Evolutionary conservation across 2,797 vertebrate species (phyloP).

Genomic region (Uromys caudimaculatus): DNA sequence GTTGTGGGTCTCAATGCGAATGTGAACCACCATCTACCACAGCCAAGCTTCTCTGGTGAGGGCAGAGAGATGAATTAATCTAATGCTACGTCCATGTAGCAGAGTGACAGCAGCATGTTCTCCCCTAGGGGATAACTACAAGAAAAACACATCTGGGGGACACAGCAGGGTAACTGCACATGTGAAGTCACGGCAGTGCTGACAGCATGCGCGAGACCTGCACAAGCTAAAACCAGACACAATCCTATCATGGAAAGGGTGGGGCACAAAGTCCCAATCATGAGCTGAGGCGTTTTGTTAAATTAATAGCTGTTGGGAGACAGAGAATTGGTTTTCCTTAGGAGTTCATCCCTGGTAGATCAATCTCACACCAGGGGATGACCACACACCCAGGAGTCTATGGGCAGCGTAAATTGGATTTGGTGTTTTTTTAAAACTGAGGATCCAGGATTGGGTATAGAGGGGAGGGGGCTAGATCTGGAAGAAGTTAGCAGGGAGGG

Average conservation of each 20-base stretch:
- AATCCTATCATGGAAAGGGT: too few species aligned
- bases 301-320: too few species aligned
- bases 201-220: neutral
- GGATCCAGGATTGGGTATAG: neutral
- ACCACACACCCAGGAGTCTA: neutral
- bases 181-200: too few species aligned
- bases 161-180: accelerated
- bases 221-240: neutral
- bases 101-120: neutral
- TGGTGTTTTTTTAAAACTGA: neutral
- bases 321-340: neutral
- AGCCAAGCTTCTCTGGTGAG: neutral
- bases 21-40: neutral
- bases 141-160: too few species aligned
- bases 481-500: neutral
- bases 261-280: too few species aligned
- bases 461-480: too few species aligned
- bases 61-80: neutral
- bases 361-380: too few species aligned
- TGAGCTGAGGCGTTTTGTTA: neutral
- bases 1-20: neutral
- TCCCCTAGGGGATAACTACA: neutral
- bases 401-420: neutral
- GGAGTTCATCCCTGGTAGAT: neutral
- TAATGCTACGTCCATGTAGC: neutral